phyloP scores from a whole-genome alignment of 2,113 vertebrate genomes.

The Gulo gulo region DNA sequence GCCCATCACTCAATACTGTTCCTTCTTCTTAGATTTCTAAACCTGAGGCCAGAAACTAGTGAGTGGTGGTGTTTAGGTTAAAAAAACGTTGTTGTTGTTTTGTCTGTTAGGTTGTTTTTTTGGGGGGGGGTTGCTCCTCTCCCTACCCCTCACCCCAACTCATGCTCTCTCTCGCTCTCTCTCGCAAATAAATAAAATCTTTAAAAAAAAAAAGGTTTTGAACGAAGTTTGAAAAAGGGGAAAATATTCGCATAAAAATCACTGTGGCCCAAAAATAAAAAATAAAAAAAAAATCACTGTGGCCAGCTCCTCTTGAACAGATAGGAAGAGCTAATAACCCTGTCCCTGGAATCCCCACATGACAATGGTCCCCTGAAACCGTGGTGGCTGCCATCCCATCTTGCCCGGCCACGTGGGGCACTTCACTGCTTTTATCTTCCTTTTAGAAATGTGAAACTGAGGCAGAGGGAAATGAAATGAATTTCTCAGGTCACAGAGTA shows the following conservation, averaged over 20 bases:
- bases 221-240: neutral
- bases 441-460: conserved; percentile 18
- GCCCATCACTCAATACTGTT: neutral
- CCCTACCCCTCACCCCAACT: no score
- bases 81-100: neutral
- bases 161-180: no score
- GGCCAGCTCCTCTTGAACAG: neutral
- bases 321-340: neutral
- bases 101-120: no score
- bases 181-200: no score
- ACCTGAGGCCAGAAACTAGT: neutral
- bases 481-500: neutral
- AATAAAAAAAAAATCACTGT: conserved; percentile 2
- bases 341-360: neutral
- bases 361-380: neutral
- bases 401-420: neutral
- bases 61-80: neutral
- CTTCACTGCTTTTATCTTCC: neutral
- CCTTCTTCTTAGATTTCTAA: conserved; percentile 19
- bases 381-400: fast-evolving
- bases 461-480: conserved; percentile 3
- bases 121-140: no score
- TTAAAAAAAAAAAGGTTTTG: neutral
- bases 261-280: no score
- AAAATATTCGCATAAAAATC: neutral